Conservation (phyloP, 2,888 invertebrate species). For the Crematogaster levior region DNA sequence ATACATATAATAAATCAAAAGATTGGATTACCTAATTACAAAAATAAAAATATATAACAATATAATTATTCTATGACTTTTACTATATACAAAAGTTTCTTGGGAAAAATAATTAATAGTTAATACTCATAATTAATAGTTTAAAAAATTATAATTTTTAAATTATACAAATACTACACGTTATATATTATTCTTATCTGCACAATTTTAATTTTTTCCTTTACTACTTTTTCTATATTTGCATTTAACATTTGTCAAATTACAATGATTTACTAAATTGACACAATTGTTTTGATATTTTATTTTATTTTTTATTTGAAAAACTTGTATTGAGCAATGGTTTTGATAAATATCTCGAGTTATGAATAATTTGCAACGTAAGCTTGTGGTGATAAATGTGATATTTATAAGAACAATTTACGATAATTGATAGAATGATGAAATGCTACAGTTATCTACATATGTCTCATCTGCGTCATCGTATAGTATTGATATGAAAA, state of each 20-base stretch:
- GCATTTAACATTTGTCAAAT: not conserved
- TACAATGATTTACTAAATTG: not conserved
- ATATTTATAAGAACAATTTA: not conserved
- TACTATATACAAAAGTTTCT: slow-evolving; percentile 1
- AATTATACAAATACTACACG: not conserved
- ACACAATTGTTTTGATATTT: not conserved
- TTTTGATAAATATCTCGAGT: not conserved
- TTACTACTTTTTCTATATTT: not conserved
- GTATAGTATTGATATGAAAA: not conserved
- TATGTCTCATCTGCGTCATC: not conserved
- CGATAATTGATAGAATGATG: not conserved
- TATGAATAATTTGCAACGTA: not conserved
- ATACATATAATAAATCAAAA: not conserved
- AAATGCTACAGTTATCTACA: not conserved
- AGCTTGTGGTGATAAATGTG: not conserved
- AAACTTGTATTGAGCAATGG: not conserved
- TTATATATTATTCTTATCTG: not conserved
- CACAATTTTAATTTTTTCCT: not conserved
- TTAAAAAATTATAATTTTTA: not conserved
- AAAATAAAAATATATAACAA: slow-evolving; percentile 5
- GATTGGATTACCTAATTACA: not conserved
- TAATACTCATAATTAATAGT: too few relatives aligned
- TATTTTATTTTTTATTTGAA: not conserved
- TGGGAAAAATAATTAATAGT: not conserved
- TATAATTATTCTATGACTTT: not conserved